Evolutionary conservation across 2,888 invertebrate genomes (phyloP).

Genomic region (Leptopilina syphax): DNA sequence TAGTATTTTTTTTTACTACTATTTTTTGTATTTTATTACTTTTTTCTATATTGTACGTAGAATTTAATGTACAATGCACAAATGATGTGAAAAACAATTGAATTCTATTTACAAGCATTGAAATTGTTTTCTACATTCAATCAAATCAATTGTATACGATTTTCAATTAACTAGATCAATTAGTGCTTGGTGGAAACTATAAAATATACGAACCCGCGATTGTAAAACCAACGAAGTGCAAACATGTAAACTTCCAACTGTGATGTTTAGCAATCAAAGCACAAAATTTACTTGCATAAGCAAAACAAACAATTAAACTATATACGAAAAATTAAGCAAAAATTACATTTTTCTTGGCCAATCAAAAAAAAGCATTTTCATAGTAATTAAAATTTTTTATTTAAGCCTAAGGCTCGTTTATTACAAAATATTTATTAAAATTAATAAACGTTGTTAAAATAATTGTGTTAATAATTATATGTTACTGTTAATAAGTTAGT

Average conservation of each 20-base stretch:
- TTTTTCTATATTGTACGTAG: too few species aligned
- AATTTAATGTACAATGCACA: too few species aligned
- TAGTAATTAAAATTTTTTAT: too few species aligned
- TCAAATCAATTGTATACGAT: conserved; percentile 1
- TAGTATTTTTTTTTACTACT: too few species aligned
- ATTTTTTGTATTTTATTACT: too few species aligned
- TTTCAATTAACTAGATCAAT: conserved; percentile 22
- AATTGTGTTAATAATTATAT: too few species aligned
- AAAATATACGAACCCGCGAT: conserved; percentile 3
- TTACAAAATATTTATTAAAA: too few species aligned
- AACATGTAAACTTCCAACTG: neutral
- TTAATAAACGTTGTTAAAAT: too few species aligned
- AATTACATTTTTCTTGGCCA: neutral
- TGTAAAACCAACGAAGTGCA: conserved; percentile 14
- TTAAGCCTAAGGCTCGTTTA: too few species aligned
- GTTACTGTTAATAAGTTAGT: too few species aligned
- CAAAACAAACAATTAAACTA: neutral
- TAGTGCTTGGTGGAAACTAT: neutral
- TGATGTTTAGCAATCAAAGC: conserved; percentile 9
- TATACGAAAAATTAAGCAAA: neutral
- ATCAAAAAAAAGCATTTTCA: too few species aligned
- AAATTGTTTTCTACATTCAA: conserved; percentile 4
- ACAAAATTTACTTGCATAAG: neutral
- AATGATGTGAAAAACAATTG: neutral
- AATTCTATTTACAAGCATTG: neutral